Evolutionary conservation across 2,888 invertebrate species (phyloP), one percentile per base, ranked within the genome.

Genomic region (Drosophila infuscata): DNA sequence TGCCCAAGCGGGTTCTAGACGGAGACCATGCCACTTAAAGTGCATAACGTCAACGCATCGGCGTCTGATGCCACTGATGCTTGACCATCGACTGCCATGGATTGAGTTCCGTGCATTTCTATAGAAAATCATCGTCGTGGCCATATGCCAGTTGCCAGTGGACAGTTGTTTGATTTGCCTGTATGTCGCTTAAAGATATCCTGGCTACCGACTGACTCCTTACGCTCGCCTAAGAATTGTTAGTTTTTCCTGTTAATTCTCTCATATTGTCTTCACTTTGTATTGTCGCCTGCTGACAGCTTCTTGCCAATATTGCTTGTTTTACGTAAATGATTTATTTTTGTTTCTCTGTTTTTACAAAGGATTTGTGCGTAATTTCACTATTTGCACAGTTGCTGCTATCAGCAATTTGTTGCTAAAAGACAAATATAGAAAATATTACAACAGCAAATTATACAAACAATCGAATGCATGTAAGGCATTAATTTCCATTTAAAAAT

Each of bases 101-200:
- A 66, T 81, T 65, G 62, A 51, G 70, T 78, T 81, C 72, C 77
- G 70, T 38, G 67, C 52, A 71, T 61, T 85, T 88, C 88, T 73
- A 63, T 65, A 56, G 85, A 88, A 84, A 78, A 74, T 67, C 51
- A n/a, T 38, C 12, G 29, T 38, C 8, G 4, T n/a, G 29, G 53
- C 76, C 85, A 87, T 85, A 87, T 85, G 88, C 70, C 85, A 76
- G 59, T 70, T 68, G 46, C 15, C 46, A 25, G 20, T 25, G 60
- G 65, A 65, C 88, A 88, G 79, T 85, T 85, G 88, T 76, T 82
- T 88, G 85, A 84, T 80, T 66, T 76, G 75, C 69, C 68, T 65
- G 70, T 71, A 60, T 68, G 52, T 66, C 53, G 56, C 17, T 49
- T 46, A 48, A 35, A 60, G 60, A 70, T 67, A 70, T 79, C 62